Base-by-base conservation (phyloP, 1,140 invertebrate species). In the Habropoda laboriosa region DNA sequence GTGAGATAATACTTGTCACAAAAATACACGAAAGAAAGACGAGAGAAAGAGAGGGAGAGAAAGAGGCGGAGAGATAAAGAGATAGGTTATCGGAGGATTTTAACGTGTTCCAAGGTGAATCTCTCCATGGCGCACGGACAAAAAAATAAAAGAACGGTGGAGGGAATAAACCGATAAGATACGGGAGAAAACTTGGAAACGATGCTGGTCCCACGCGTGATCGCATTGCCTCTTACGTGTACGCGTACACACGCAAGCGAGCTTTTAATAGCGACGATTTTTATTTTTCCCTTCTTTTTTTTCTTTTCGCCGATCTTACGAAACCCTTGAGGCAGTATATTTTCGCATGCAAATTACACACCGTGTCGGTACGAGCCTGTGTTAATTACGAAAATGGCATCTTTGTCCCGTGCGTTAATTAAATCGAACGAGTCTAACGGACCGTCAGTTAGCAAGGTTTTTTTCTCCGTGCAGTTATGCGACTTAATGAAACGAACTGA, bases 1-100 rank as follows among this genome's bases (percentile, higher is more conserved):
- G 94, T 94, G 94, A 94, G 94, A 92, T 89, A 91, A 89, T 92
- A 89, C 83, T 87, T 83, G 81, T 83, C 84, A 88, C 79, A 87
- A 82, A 88, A 84, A 83, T 87, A 86, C 82, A 79, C 73, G 66
- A 63, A 79, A 79, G 24, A 72, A 18, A 73, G 70, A 53, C n/a
- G 12, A 55, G 12, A 3, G 24, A 27, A 1, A 30, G 27, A n/a
- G n/a, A n/a, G n/a, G n/a, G n/a, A n/a, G n/a, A n/a, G n/a, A n/a
- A 72, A 80, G 70, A 60, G n/a, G 64, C 35, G 47, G 30, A 76
- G 53, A 78, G 30, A 79, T 35, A 70, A 63, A 66, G 24, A 64
- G 58, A 67, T 45, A 38, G 42, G 38, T 21, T 51, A 42, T 72
- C 78, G 4, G 21, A 57, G 42, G 74, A 85, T 45, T 30, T 49